Conservation (phyloP, 2,113 vertebrate species). For the Chinchilla lanigera region DNA sequence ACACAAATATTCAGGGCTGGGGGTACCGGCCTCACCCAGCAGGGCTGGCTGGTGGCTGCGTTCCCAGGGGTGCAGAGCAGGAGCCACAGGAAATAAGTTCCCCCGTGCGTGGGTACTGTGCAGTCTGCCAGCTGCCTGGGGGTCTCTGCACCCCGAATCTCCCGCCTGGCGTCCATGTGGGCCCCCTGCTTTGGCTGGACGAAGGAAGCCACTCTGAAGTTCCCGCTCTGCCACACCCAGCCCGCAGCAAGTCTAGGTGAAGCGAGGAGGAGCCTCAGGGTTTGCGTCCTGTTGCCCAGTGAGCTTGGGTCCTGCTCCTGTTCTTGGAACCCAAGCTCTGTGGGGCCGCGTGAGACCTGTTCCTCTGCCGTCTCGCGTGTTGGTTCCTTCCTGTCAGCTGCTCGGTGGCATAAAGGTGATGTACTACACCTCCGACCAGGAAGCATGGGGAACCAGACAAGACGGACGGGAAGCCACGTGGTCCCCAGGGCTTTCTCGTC, state of each 20-base stretch:
- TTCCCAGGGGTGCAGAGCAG: background rate
- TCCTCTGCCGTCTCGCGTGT: constrained; percentile 9
- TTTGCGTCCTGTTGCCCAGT: background rate
- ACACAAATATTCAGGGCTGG: background rate
- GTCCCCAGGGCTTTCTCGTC: background rate
- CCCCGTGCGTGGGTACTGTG: background rate
- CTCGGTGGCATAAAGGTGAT: constrained; percentile 9
- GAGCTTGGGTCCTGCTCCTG: background rate
- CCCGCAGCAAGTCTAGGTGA: background rate
- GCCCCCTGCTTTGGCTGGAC: accelerated
- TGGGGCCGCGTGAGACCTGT: background rate
- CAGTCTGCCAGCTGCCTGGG: background rate
- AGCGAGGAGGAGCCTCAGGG: background rate
- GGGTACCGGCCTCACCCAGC: background rate
- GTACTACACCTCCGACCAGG: background rate
- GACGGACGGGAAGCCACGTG: accelerated
- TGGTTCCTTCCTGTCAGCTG: background rate
- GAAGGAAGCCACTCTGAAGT: too few species aligned
- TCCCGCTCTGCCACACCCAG: accelerated
- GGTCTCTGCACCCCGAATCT: background rate
- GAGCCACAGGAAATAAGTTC: background rate
- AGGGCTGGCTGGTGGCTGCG: background rate
- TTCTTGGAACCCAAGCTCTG: background rate
- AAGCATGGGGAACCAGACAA: background rate
- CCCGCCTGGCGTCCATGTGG: background rate